Evolutionary conservation across 1,140 invertebrate species (phyloP), one percentile per base, ranked within the genome.

Genomic region (Pantala flavescens): DNA sequence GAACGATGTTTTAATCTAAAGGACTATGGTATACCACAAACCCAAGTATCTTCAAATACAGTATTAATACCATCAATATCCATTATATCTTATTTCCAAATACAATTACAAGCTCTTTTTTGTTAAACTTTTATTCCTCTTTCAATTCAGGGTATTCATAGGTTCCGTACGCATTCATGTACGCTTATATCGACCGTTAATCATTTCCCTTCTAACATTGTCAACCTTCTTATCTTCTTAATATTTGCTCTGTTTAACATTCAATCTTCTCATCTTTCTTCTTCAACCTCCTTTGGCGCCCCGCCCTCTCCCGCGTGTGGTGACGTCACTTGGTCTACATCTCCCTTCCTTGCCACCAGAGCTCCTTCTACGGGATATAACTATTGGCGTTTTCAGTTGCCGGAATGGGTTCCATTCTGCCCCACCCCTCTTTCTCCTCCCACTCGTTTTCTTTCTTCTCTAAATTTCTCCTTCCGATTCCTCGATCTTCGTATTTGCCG

Each of bases 201-300:
- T 36, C 28, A 36, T 36, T 36, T 36, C 9, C 28, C 28, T 36
- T 36, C 28, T 2, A 36, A 36, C 2, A 9, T 36, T 36, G 28
- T 36, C 3, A 36, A 5, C 28, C 9, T 21, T 70, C 63, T 28
- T 43, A 23, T 72, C 42, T 63, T 71, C 70, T 24, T 75, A 71
- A 71, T 63, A 36, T 36, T 36, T 49, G 71, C 71, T 36, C 71
- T 55, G 11, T 74, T 24, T 14, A 7, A 16, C 70, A 12, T 55
- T 43, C 71, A 70, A 72, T 71, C 74, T 19, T n/a, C 70, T 42
- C 49, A 63, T 21, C 55, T 36, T 36, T 49, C 73, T 23, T 36
- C 23, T 24, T 71, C 75, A 43, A 73, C 55, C 72, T 74, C 73
- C 11, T 36, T 36, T 23, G 23, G 23, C 23, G 23, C 43, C n/a